Conservation (phyloP, 2,888 invertebrate species). For the Scrobipalpa costella region DNA sequence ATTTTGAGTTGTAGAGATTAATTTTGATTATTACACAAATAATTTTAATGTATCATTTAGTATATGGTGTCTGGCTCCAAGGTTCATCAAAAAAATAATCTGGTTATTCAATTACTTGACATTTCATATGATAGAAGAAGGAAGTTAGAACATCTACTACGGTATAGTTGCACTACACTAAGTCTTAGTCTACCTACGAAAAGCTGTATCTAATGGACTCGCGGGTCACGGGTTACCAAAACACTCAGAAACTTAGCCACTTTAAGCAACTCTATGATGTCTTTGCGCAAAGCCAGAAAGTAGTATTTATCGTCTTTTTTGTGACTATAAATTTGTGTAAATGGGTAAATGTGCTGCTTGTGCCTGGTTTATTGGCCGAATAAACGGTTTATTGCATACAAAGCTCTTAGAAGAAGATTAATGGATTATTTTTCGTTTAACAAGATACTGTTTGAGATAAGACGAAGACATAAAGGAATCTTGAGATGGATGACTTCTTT, state of each 20-base stretch:
- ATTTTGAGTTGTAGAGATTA: too few relatives aligned
- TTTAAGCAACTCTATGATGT: neutral
- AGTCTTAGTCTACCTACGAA: neutral
- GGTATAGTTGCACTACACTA: too few relatives aligned
- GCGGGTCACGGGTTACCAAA: neutral
- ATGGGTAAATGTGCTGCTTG: constrained; percentile 15
- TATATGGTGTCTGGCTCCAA: too few relatives aligned
- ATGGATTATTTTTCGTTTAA: neutral
- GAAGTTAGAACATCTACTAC: too few relatives aligned
- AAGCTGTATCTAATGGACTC: neutral
- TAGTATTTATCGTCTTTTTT: constrained; percentile 14
- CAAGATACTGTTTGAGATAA: neutral
- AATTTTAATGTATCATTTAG: too few relatives aligned
- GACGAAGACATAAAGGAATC: neutral
- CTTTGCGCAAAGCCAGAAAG: constrained; percentile 5
- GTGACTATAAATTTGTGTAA: constrained; percentile 17
- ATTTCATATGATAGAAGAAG: too few relatives aligned
- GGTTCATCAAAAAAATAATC: too few relatives aligned
- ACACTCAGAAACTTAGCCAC: constrained; percentile 9
- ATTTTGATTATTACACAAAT: too few relatives aligned
- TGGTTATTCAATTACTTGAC: too few relatives aligned
- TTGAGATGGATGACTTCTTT: too few relatives aligned
- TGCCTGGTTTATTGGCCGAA: constrained; percentile 12
- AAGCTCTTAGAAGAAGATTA: constrained; percentile 8
- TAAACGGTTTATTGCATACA: constrained; percentile 18